A percentile compares a stretch with the other conserved stretches of the same genome.
Evolutionary conservation across 2,888 invertebrate species (phyloP).

Genomic region (Bellardia pandia): DNA sequence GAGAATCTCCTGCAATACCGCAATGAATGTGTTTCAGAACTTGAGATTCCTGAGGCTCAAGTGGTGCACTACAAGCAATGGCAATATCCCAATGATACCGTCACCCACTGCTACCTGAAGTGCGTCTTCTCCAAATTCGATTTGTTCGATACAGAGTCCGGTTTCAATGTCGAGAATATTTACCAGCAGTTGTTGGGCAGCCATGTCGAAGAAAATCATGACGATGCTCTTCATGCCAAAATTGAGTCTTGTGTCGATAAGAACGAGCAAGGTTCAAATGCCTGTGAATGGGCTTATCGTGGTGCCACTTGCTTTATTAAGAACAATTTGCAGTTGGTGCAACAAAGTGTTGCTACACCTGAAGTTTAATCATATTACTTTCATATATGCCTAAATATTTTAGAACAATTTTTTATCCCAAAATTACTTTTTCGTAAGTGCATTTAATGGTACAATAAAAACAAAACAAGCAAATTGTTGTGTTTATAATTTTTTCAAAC

Average conservation of each 20-base stretch:
- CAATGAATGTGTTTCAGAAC: constrained; percentile 78
- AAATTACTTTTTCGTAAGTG: not conserved
- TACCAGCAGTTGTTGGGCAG: constrained; percentile 79
- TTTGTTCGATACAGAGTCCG: constrained; percentile 78
- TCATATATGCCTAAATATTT: not conserved
- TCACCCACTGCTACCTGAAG: constrained; percentile 82
- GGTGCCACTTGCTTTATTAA: constrained; percentile 80
- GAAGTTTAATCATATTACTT: constrained; percentile 33
- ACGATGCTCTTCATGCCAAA: constrained; percentile 77
- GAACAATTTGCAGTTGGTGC: constrained; percentile 77
- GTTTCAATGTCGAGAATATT: constrained; percentile 80
- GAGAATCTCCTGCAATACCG: constrained; percentile 79
- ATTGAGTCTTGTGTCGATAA: constrained; percentile 80
- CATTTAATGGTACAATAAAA: no score
- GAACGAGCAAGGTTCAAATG: constrained; percentile 79
- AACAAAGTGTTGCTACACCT: constrained; percentile 76
- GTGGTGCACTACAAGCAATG: constrained; percentile 80
- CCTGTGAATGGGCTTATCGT: constrained; percentile 81
- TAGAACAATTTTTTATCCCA: not conserved
- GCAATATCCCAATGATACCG: constrained; percentile 80
- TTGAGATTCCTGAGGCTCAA: constrained; percentile 76
- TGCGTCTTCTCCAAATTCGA: constrained; percentile 81
- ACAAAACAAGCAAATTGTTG: not conserved
- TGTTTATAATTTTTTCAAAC: not conserved
- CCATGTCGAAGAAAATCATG: constrained; percentile 75